Evolutionary conservation across 2,888 invertebrate genomes (phyloP), one percentile per base, ranked within the genome.

Genomic region (Limnephilus rhombicus): DNA sequence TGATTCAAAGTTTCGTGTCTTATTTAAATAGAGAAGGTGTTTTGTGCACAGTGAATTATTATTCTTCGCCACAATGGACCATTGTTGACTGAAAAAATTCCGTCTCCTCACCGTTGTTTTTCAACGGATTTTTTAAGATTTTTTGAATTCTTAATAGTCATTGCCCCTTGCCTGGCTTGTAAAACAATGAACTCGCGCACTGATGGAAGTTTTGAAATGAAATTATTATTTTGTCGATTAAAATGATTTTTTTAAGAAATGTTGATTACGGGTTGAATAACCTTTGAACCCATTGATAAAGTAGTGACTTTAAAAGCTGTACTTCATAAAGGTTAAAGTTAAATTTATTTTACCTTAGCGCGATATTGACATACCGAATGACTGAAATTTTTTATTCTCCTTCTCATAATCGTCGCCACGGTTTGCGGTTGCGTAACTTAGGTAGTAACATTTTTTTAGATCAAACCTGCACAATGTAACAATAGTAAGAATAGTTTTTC

Each of bases 1-100:
- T 88, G 88, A 88, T 68, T 88, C 88, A 88, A 88, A 88, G 88
- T 88, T 88, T 88, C 45, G 86, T 88, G 88, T 88, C 86, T 86
- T 86, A 86, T 86, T 86, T 88, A 88, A 88, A 88, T 88, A 88
- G 88, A 88, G 68, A 88, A 88, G 88, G 88, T 88, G 88, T 88
- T 88, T 88, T 88, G 88, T 88, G 88, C 88, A 68, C 53, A 68
- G 88, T 88, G 88, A 88, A 68, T 88, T 88, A 88, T 88, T 88
- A 88, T 88, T 88, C 68, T 34, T 24, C 5, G 7, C 88, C 80
- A 88, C 88, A 88, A 86, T 86, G 86, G 86, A 24, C 86, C 86
- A 37, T 86, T 34, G 31, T 12, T 41, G 83, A 12, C 37, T n/a
- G 24, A 37, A 34, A 37, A 83, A 83, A 37, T 83, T 68, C 68